Percentiles rank a stretch among this genome's conserved stretches.
Evolutionary conservation across 2,113 vertebrate species (phyloP).

Genomic region (Scopus umbretta): DNA sequence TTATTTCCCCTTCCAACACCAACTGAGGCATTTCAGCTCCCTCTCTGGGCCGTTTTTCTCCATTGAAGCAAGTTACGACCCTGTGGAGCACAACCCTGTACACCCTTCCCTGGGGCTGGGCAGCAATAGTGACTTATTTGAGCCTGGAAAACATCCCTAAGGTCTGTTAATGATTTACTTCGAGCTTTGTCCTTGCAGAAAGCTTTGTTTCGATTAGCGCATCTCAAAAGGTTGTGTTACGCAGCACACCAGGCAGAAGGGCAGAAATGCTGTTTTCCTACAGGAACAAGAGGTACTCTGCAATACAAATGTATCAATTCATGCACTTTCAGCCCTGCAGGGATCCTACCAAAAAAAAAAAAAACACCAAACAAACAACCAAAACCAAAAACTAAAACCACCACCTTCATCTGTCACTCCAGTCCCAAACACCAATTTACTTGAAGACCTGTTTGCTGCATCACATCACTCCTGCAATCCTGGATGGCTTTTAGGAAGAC

Average conservation of each 20-base stretch:
- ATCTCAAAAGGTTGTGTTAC: not conserved
- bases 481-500: not conserved
- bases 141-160: not conserved
- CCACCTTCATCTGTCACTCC: not conserved
- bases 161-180: not conserved
- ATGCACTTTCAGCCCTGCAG: not conserved
- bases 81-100: not conserved
- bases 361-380: not conserved
- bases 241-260: not conserved
- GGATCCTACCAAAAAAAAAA: not conserved
- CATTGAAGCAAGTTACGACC: not conserved
- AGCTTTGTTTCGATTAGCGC: not conserved
- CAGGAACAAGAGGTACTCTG: not conserved
- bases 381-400: not conserved
- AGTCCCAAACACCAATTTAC: not conserved
- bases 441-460: not conserved
- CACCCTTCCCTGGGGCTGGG: too few species aligned
- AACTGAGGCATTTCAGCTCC: not conserved
- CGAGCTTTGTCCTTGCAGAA: not conserved
- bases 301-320: not conserved
- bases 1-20: not conserved
- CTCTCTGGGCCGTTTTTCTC: not conserved
- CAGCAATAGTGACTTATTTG: not conserved
- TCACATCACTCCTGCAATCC: not conserved
- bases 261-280: not conserved